Percentiles rank a stretch among this genome's conserved stretches.
Conservation (phyloP, 1,140 invertebrate species). For the Zaprionus ornatus region DNA sequence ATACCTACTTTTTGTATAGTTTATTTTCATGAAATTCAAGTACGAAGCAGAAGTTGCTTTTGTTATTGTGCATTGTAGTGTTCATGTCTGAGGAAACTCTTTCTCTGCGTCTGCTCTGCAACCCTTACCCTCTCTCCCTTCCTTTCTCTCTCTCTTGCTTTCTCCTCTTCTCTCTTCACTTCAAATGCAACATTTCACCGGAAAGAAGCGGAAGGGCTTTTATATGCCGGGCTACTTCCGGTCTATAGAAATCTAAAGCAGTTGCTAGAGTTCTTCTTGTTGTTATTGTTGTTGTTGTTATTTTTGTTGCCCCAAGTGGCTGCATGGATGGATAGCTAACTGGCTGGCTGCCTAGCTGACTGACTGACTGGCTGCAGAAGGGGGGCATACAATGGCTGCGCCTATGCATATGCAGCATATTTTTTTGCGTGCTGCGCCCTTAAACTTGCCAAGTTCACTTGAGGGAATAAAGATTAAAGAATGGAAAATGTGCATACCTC, state of each 20-base stretch:
- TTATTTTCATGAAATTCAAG: conserved; percentile 45
- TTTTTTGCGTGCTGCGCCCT: conserved; percentile 49
- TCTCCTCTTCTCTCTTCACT: conserved; percentile 13
- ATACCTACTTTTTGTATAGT: conserved; percentile 19
- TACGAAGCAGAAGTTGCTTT: conserved; percentile 36
- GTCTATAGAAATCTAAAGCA: conserved; percentile 67
- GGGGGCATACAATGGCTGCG: conserved; percentile 52
- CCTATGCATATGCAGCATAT: conserved; percentile 67
- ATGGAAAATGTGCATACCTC: background rate
- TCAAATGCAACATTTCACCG: conserved; percentile 78
- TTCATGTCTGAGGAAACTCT: conserved; percentile 58
- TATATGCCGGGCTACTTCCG: conserved; percentile 74
- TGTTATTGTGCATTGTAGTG: conserved; percentile 59
- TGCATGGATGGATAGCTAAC: conserved; percentile 31
- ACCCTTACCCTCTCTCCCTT: background rate
- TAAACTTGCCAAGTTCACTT: conserved; percentile 62
- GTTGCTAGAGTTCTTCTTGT: conserved; percentile 35
- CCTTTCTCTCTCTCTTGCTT: background rate
- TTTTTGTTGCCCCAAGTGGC: conserved; percentile 48
- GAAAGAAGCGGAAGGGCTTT: conserved; percentile 75
- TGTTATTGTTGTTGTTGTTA: conserved; percentile 10
- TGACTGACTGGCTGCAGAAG: background rate
- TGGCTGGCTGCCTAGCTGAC: conserved; percentile 36
- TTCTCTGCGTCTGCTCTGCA: background rate
- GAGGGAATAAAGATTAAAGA: background rate